Conservation (phyloP, 1,140 invertebrate genomes). For the Papilio dardanus region DNA sequence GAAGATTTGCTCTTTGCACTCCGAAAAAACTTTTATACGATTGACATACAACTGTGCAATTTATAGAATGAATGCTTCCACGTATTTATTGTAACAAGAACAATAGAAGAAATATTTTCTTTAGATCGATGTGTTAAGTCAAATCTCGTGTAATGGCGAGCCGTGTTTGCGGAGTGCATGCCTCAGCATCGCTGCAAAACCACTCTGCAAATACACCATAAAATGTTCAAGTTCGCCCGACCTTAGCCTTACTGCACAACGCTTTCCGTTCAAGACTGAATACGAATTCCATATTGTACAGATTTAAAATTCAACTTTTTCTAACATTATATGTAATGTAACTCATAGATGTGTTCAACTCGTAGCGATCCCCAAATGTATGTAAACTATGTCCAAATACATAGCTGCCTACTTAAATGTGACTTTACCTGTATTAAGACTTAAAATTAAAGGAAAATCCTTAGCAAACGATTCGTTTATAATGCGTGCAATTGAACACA, state of each 20-base stretch:
- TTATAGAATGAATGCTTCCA: too few species aligned
- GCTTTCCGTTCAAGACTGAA: constrained; percentile 17
- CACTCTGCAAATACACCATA: constrained; percentile 55
- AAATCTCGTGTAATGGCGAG: constrained; percentile 52
- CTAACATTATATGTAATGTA: not conserved
- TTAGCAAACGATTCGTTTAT: not conserved
- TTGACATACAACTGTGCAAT: too few species aligned
- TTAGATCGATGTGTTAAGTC: constrained; percentile 52
- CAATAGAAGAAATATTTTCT: constrained; percentile 36
- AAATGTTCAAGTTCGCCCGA: constrained; percentile 48
- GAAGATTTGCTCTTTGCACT: too few species aligned
- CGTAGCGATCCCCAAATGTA: too few species aligned
- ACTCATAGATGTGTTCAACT: too few species aligned
- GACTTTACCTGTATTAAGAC: not conserved
- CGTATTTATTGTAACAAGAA: constrained; percentile 2
- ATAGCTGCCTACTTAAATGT: not conserved
- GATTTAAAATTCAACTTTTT: not conserved
- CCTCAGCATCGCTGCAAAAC: constrained; percentile 57
- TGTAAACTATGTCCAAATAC: not conserved
- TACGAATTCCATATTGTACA: not conserved
- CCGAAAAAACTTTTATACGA: too few species aligned
- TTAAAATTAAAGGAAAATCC: constrained; percentile 4
- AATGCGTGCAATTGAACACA: not conserved
- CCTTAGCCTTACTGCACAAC: constrained; percentile 43
- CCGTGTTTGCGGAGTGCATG: constrained; percentile 55